Base-by-base conservation (phyloP, 2,113 vertebrate genomes). In the Dasyprocta punctata region DNA sequence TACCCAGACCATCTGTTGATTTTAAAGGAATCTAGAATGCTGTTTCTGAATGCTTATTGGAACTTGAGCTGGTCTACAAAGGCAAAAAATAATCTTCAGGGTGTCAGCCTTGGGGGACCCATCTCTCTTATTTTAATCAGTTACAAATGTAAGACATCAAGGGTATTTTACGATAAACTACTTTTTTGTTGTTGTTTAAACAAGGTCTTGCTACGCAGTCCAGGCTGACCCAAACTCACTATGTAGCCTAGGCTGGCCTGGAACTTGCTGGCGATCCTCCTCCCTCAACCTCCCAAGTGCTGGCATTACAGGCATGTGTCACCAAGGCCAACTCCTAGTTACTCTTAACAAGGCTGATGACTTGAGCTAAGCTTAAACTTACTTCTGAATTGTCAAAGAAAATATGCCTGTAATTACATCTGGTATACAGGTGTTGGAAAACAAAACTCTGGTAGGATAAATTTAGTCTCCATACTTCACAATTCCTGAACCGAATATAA, bases 121-220 rank as follows among this genome's bases (percentile, higher is more conserved):
- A 30, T 63, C 44, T 94, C 63, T 92, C 38, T 41, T 93, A 49
- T 92, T 54, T 54, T 38, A 90, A 67, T 82, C 28, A 77, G 38
- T 82, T 97, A n/a, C 83, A 93, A 97, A 81, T 2, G 41, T 52
- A 93, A 93, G 41, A 13, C 28, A 91, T 87, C n/a, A 86, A 58
- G 85, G 49, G 26, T 63, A 89, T 80, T 93, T 94, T 89, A 94
- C 77, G 71, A 89, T 82, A 81, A 89, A 89, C 28, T 75, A 54
- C 26, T 75, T 67, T 13, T 14, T 65, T 33, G 33, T 65, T 33
- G 33, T 65, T 33, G 36, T 36, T 36, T 36, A 65, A 11, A 65
- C 28, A 33, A 12, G 17, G 63, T 65, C 11, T 67, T 17, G 33
- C 65, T 36, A 17, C 7, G 65, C 14, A 65, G 63, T n/a, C 65